Base-by-base conservation (phyloP, 2,797 vertebrate genomes). In the Myotis findleyi region DNA sequence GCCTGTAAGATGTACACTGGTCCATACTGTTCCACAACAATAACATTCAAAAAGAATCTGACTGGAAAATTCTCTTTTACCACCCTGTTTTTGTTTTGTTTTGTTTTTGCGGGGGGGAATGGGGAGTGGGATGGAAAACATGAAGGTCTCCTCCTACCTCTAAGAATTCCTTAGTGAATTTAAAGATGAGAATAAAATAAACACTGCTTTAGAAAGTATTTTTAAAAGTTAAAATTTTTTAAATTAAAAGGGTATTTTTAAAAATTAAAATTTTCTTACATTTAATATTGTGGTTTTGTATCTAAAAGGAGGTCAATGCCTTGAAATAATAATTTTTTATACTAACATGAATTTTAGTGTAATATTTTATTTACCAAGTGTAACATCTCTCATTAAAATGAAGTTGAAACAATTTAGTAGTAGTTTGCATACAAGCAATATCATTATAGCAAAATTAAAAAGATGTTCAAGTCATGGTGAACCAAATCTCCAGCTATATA, bases 371-470 rank as follows among this genome's bases (percentile, higher is more conserved):
- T 87, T 89, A 89, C 62, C 21, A 44, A 55, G 18, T 25, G 13
- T 69, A 79, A 68, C 20, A 53, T 80, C 21, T 77, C 82, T 53
- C 68, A 57, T 88, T 92, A 53, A 93, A 89, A 57, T 41, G 18
- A 89, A 95, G 95, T 77, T 57, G 69, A 80, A 84, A 53, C 11
- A 91, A 62, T 25, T 41, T 81, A 66, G 7, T 4, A 80, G 33
- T 91, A 47, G 30, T 83, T 95, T 93, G 30, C 64, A 93, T 51
- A 62, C 8, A 92, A 85, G 23, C 5, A 90, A 17, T 72, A 79
- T 81, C 33, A 66, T 81, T 82, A 86, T 0, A 87, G 27, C 30
- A 87, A 94, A 94, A 68, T 44, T 47, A 91, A 90, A 91, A 55
- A 62, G 33, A 69, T 53, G 3, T 59, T 77, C 23, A 88, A 44